phyloP scores from a whole-genome alignment of 2,113 vertebrate species.

The Chloropsis cyanopogon region DNA sequence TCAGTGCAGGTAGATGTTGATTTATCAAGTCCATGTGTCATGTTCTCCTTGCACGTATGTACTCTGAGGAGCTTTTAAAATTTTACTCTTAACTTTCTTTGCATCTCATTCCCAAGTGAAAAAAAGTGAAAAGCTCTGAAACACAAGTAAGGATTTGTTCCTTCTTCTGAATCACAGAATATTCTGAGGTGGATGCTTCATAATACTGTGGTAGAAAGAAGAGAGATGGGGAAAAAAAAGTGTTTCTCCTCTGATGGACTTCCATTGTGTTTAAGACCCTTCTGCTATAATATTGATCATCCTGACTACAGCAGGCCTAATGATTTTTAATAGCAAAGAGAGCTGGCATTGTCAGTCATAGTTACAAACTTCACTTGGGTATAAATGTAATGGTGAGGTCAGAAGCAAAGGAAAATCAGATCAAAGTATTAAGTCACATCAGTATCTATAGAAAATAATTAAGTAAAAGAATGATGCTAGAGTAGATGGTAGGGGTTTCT shows the following conservation, averaged over 20 bases:
- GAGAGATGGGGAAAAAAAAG: rapidly evolving
- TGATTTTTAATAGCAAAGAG: neutral
- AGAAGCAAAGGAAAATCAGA: neutral
- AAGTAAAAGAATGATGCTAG: neutral
- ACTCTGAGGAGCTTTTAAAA: neutral
- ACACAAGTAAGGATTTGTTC: neutral
- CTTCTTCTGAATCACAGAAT: neutral
- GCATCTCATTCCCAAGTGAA: neutral
- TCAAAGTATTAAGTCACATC: neutral
- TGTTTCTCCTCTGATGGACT: neutral
- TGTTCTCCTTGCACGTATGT: neutral
- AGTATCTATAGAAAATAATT: neutral
- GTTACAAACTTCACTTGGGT: neutral
- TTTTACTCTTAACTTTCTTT: neutral
- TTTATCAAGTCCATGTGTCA: neutral
- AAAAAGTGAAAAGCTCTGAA: neutral
- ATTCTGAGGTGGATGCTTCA: neutral
- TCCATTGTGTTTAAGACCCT: neutral
- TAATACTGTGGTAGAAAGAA: neutral
- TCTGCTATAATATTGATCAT: neutral
- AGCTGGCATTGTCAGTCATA: neutral
- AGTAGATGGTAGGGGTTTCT: neutral
- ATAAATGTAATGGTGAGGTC: neutral
- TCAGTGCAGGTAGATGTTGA: neutral
- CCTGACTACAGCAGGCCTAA: neutral